phyloP scores from a whole-genome alignment of 2,113 vertebrate genomes.

The Aptenodytes patagonicus region DNA sequence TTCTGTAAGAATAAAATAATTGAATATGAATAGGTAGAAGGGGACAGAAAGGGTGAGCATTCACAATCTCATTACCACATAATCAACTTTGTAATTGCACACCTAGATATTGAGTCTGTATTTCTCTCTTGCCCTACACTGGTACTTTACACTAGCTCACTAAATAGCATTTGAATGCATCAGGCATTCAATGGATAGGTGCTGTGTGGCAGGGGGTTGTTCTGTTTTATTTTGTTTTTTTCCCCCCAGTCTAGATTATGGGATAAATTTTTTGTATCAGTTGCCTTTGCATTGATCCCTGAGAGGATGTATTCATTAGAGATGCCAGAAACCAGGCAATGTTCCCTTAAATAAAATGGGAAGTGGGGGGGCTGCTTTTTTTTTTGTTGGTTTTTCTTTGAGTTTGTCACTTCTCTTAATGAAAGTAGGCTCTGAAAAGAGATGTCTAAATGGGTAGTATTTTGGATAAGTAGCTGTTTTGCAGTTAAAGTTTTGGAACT shows the following conservation, averaged over 20 bases:
- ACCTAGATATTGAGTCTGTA: neutral
- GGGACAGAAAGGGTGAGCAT: neutral
- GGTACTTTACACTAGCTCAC: neutral
- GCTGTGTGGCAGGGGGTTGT: neutral
- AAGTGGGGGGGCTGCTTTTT: rapidly evolving
- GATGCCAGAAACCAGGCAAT: neutral
- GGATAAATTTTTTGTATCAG: neutral
- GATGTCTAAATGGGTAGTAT: neutral
- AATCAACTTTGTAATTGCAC: neutral
- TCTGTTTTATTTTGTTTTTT: neutral
- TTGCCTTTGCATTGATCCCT: neutral
- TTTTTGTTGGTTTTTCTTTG: neutral
- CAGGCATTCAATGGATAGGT: neutral
- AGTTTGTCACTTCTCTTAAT: neutral
- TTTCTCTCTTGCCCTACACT: neutral
- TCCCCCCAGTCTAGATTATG: rapidly evolving
- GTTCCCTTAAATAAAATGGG: neutral
- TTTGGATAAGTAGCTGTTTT: neutral
- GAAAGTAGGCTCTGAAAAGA: neutral
- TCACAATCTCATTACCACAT: neutral
- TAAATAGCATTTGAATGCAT: neutral
- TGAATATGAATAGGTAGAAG: neutral
- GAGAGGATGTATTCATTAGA: neutral
- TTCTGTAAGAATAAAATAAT: slow-evolving; percentile 1
- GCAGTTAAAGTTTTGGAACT: neutral